Percentiles rank a stretch among this genome's conserved stretches.
phyloP scores from a whole-genome alignment of 2,888 invertebrate species.

The Synanthedon formicaeformis region DNA sequence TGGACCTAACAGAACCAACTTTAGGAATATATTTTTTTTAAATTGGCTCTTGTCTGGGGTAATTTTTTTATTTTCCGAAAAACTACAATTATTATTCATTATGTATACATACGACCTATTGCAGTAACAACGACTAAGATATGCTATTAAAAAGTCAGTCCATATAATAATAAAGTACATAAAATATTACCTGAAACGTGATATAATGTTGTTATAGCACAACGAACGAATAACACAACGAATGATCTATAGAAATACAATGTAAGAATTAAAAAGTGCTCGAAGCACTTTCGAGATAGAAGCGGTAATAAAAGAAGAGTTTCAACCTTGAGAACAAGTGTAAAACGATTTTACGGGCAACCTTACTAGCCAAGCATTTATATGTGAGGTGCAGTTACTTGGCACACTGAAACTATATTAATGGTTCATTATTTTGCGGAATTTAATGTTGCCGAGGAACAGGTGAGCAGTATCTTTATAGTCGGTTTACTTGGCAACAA shows the following conservation, averaged over 20 bases:
- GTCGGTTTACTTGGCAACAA: constrained; percentile 2
- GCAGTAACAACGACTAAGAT: too few relatives aligned
- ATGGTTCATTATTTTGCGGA: constrained; percentile 19
- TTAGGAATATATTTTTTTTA: too few relatives aligned
- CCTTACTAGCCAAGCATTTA: constrained; percentile 4
- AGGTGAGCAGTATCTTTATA: constrained; percentile 13
- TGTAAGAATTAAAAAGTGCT: background rate
- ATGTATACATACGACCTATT: too few relatives aligned
- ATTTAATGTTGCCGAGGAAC: constrained; percentile 12
- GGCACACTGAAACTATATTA: constrained; percentile 14
- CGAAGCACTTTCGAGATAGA: background rate
- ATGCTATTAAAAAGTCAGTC: too few relatives aligned
- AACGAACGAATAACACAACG: too few relatives aligned
- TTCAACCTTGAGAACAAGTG: background rate
- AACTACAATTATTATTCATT: too few relatives aligned
- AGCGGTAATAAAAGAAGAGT: background rate
- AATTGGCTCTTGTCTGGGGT: too few relatives aligned
- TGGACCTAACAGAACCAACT: too few relatives aligned
- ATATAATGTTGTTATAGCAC: too few relatives aligned
- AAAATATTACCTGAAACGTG: too few relatives aligned
- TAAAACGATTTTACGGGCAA: constrained; percentile 3
- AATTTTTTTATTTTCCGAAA: too few relatives aligned
- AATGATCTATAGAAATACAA: background rate
- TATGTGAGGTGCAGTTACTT: constrained; percentile 14
- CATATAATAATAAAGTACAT: too few relatives aligned